phyloP scores from a whole-genome alignment of 2,113 vertebrate species.

The Ptilonorhynchus violaceus region DNA sequence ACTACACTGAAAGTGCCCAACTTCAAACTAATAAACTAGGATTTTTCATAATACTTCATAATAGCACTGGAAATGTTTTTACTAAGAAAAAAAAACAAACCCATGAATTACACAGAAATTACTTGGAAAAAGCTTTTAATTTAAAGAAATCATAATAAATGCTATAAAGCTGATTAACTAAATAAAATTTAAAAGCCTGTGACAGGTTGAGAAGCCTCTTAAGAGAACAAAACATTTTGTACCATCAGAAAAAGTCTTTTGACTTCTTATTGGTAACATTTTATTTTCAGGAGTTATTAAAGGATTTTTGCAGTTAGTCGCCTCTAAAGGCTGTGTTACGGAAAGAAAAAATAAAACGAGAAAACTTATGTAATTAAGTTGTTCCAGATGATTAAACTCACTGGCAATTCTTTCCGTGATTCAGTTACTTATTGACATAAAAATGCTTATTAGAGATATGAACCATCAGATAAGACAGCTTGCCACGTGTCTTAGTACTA shows the following conservation, averaged over 20 bases:
- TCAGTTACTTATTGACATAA: constrained; percentile 53
- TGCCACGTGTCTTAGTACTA: constrained; percentile 46
- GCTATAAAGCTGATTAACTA: not conserved
- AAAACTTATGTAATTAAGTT: not conserved
- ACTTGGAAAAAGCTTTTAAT: not conserved
- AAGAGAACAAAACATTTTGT: not conserved
- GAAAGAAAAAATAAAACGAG: not conserved
- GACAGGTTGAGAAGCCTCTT: not conserved
- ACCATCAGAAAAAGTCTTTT: not conserved
- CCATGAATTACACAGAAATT: not conserved
- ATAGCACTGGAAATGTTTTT: not conserved
- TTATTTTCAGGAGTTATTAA: not conserved
- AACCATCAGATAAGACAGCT: constrained; percentile 31
- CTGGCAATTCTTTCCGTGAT: not conserved
- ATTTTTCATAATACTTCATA: not conserved
- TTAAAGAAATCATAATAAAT: not conserved
- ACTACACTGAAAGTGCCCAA: not conserved
- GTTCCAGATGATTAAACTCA: constrained; percentile 17
- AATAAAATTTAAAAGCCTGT: not conserved
- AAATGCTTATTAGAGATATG: constrained; percentile 45
- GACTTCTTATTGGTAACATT: not conserved
- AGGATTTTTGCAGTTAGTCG: not conserved
- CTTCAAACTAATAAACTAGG: not conserved
- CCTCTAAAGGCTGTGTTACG: not conserved
- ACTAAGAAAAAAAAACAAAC: not conserved